Evolutionary conservation across 2,888 invertebrate species (phyloP).

Genomic region (Punctoribates punctum): DNA sequence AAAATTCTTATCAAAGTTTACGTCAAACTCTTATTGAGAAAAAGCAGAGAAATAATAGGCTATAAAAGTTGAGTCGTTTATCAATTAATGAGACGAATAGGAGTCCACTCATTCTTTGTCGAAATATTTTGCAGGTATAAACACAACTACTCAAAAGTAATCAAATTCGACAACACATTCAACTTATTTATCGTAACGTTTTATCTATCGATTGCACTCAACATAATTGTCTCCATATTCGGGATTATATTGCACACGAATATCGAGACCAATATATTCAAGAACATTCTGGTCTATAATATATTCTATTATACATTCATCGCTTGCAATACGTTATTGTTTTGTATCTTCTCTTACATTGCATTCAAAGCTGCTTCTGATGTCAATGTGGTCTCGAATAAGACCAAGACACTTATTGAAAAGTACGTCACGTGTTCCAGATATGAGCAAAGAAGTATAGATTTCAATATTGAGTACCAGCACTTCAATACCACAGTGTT

Average conservation of each 20-base stretch:
- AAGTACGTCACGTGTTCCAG: constrained; percentile 6
- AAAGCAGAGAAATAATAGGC: no score
- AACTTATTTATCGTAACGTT: constrained; percentile 30
- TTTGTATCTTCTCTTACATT: background rate
- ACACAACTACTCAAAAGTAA: constrained; percentile 27
- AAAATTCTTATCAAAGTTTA: no score
- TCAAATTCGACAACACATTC: constrained; percentile 20
- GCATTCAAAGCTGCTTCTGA: background rate
- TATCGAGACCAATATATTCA: background rate
- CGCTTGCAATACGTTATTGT: constrained; percentile 2
- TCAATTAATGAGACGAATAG: no score
- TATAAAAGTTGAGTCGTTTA: no score
- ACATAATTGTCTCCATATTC: constrained; percentile 14
- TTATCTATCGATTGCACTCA: constrained; percentile 24
- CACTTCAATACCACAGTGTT: constrained; percentile 12
- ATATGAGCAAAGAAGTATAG: background rate
- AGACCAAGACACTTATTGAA: background rate
- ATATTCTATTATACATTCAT: constrained; percentile 34
- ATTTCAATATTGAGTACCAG: constrained; percentile 26
- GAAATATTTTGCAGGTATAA: constrained; percentile 8
- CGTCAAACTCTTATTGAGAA: no score
- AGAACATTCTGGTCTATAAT: background rate
- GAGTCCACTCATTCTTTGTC: no score
- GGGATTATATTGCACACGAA: constrained; percentile 24
- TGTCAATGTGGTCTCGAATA: background rate